A percentile compares a stretch with the other conserved stretches of the same genome.
Evolutionary conservation across 2,113 vertebrate genomes (phyloP).

Genomic region (Saimiri boliviensis): DNA sequence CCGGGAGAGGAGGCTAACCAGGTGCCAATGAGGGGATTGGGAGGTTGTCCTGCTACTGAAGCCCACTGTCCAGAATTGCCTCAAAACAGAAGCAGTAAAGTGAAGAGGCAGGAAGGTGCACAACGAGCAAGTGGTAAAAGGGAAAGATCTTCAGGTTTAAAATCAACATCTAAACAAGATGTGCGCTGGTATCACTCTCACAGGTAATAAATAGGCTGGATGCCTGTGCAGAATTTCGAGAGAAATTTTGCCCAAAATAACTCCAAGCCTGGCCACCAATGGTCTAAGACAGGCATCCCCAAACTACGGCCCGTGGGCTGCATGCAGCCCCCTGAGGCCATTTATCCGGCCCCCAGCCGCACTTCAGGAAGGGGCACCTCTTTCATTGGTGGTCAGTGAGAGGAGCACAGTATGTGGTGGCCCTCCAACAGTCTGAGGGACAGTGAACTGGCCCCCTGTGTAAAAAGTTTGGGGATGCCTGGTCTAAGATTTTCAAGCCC

Average conservation of each 20-base stretch:
- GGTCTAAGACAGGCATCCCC: no score
- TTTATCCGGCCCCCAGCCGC: no score
- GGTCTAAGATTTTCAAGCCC: background rate
- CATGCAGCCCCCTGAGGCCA: no score
- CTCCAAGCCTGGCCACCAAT: background rate
- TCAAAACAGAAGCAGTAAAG: conserved; percentile 31
- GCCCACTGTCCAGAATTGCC: background rate
- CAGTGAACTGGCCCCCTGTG: no score
- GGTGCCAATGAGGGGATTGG: background rate
- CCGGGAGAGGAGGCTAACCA: background rate
- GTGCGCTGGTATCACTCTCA: background rate
- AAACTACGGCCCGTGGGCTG: no score
- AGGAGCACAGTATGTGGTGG: no score
- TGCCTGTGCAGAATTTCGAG: background rate
- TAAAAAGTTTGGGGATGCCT: no score
- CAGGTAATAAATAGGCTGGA: background rate
- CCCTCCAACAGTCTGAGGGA: no score
- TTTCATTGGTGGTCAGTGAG: no score
- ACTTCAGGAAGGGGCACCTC: no score
- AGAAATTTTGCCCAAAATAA: background rate
- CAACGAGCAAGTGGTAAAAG: background rate
- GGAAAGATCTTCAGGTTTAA: background rate
- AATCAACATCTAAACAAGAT: conserved; percentile 34
- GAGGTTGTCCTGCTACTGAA: background rate
- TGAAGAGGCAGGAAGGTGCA: background rate